phyloP scores from a whole-genome alignment of 2,888 invertebrate species.

The Oegoconia quadripuncta region DNA sequence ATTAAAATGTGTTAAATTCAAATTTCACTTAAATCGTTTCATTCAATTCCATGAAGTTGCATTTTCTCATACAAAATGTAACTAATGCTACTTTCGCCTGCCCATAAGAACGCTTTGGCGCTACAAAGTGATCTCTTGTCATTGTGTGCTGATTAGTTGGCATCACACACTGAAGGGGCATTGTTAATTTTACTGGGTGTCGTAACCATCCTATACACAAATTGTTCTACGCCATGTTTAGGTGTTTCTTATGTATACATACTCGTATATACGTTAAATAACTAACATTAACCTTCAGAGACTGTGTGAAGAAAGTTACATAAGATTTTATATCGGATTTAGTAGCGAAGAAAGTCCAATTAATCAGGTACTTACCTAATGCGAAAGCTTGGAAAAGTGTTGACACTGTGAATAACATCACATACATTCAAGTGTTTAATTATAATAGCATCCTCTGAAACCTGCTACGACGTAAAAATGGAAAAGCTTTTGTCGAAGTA shows the following conservation, averaged over 20 bases:
- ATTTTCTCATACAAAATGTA: conserved; percentile 60
- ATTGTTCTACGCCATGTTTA: too few relatives aligned
- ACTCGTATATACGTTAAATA: conserved; percentile 19
- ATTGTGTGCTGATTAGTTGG: conserved; percentile 60
- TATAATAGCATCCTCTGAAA: too few relatives aligned
- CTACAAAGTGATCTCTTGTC: conserved; percentile 45
- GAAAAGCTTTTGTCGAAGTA: too few relatives aligned
- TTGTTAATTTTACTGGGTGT: conserved; percentile 33
- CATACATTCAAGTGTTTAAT: conserved; percentile 6
- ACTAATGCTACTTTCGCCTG: conserved; percentile 58
- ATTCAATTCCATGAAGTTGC: conserved; percentile 50
- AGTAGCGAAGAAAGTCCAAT: conserved; percentile 25
- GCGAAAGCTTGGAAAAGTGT: conserved; percentile 23
- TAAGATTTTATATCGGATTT: conserved; percentile 9
- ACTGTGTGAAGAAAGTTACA: conserved; percentile 5
- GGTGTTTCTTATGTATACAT: background rate
- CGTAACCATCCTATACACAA: too few relatives aligned
- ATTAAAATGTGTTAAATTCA: conserved; percentile 15
- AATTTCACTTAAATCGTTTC: conserved; percentile 33
- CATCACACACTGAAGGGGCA: conserved; percentile 24
- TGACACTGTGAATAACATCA: conserved; percentile 15
- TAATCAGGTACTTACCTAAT: conserved; percentile 25
- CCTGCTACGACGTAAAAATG: too few relatives aligned
- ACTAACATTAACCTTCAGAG: conserved; percentile 1
- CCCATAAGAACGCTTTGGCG: conserved; percentile 39